phyloP scores from a whole-genome alignment of 2,888 invertebrate species.

The Eupsilia transversa region DNA sequence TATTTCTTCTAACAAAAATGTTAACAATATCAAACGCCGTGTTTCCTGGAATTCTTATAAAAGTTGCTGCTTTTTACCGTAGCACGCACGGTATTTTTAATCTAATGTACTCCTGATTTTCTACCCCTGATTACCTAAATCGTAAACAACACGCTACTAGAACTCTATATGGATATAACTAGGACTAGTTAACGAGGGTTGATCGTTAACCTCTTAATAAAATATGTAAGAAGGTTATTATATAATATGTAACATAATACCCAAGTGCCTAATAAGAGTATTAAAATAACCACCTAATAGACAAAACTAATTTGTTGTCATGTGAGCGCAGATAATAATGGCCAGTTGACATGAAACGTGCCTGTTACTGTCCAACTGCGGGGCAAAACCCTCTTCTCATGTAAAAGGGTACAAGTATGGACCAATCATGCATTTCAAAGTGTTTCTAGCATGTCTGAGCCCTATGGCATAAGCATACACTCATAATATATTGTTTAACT shows the following conservation, averaged over 20 bases:
- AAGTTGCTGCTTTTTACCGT: conserved; percentile 18
- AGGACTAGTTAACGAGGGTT: neutral
- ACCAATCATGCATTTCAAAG: conserved; percentile 8
- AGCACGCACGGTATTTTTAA: conserved; percentile 44
- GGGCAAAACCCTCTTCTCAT: neutral
- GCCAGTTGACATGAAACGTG: neutral
- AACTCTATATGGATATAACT: conserved; percentile 17
- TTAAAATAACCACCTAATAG: neutral
- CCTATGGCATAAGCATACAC: neutral
- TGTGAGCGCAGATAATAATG: neutral
- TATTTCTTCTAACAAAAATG: conserved; percentile 11
- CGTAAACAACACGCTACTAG: conserved; percentile 47
- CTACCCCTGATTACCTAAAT: conserved; percentile 36
- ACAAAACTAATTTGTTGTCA: conserved; percentile 2
- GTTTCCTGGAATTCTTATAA: conserved; percentile 32
- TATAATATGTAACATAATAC: conserved; percentile 15
- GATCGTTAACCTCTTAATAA: conserved; percentile 40
- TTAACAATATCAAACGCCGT: conserved; percentile 46
- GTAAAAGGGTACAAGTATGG: neutral
- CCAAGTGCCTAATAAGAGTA: neutral
- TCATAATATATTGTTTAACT: neutral
- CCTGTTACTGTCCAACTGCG: no score
- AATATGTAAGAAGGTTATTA: conserved; percentile 40
- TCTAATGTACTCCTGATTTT: conserved; percentile 33
- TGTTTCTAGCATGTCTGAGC: conserved; percentile 3